Conservation (phyloP, 1,140 invertebrate genomes). For the Idris sp. region DNA sequence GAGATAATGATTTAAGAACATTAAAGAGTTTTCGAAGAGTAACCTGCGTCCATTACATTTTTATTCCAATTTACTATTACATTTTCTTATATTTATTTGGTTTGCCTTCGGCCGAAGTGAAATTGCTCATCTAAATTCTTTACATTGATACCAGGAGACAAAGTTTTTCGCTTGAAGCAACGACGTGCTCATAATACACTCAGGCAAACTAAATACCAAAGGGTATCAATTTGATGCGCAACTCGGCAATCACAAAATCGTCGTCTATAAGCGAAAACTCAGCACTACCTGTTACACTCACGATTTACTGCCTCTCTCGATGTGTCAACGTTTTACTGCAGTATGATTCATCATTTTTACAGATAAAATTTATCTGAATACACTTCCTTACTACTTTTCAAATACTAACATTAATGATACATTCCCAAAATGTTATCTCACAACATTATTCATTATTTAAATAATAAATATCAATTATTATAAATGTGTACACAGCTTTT, state of each 20-base stretch:
- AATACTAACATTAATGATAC: slow-evolving; percentile 2
- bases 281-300: slow-evolving; percentile 17
- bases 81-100: slow-evolving; percentile 17
- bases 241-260: slow-evolving; percentile 18
- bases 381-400: slow-evolving; percentile 15
- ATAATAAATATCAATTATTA: no score
- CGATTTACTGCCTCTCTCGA: slow-evolving; percentile 32
- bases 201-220: slow-evolving; percentile 24
- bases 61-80: slow-evolving; percentile 18
- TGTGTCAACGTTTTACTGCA: slow-evolving; percentile 11
- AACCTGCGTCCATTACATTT: no score
- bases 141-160: slow-evolving; percentile 6
- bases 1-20: no score
- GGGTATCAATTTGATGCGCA: slow-evolving; percentile 25
- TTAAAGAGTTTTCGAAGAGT: no score
- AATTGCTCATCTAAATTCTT: slow-evolving; percentile 15
- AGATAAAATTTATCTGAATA: slow-evolving; percentile 24
- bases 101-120: slow-evolving; percentile 11
- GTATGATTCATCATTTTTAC: slow-evolving; percentile 26
- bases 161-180: slow-evolving; percentile 8
- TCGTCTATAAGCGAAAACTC: slow-evolving; percentile 18
- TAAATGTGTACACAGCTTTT: no score
- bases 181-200: slow-evolving; percentile 20
- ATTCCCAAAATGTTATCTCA: slow-evolving; percentile 8
- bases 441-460: no score